phyloP scores from a whole-genome alignment of 2,888 invertebrate species.

The Alitta virens region DNA sequence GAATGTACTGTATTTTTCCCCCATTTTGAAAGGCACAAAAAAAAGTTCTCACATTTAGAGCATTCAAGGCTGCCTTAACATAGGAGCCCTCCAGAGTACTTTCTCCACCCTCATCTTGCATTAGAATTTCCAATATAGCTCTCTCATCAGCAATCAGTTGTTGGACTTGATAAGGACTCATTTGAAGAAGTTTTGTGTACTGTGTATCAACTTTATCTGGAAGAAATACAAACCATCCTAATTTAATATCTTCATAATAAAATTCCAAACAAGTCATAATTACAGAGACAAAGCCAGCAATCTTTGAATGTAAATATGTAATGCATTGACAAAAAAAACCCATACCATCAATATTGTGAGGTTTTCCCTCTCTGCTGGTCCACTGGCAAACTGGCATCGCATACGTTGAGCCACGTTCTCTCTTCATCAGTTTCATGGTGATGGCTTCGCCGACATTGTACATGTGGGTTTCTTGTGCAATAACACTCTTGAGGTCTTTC shows the following conservation, averaged over 20 bases:
- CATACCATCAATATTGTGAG: conserved; percentile 43
- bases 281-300: too few relatives aligned
- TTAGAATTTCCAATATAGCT: conserved; percentile 64
- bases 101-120: conserved; percentile 63
- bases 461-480: conserved; percentile 54
- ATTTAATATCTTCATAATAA: too few relatives aligned
- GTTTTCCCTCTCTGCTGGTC: conserved; percentile 37
- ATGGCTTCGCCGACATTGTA: conserved; percentile 65
- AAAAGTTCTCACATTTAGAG: conserved; percentile 35
- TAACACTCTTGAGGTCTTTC: conserved; percentile 78
- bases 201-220: conserved; percentile 39
- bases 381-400: conserved; percentile 43
- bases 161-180: conserved; percentile 35
- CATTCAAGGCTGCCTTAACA: conserved; percentile 76
- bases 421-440: conserved; percentile 80
- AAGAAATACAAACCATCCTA: too few relatives aligned
- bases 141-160: conserved; percentile 71
- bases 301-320: too few relatives aligned
- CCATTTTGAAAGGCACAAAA: too few relatives aligned
- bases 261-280: too few relatives aligned
- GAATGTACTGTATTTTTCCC: too few relatives aligned
- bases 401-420: conserved; percentile 66
- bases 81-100: conserved; percentile 75
- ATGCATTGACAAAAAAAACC: not conserved
- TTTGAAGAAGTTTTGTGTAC: conserved; percentile 66